Evolutionary conservation across 2,888 invertebrate species (phyloP).

Genomic region (Lasius platythorax): DNA sequence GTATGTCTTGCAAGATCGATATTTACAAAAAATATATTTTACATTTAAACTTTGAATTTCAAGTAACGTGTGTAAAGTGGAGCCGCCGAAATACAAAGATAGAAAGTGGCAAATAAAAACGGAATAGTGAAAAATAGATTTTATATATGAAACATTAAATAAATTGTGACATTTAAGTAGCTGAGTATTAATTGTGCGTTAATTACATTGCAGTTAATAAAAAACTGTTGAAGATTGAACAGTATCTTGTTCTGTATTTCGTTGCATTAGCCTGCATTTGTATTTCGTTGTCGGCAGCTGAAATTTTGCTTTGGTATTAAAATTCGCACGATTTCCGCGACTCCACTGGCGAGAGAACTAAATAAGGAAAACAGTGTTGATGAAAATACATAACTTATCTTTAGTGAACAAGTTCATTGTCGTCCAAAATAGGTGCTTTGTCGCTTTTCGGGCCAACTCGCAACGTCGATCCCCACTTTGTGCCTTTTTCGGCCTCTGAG

Average conservation of each 20-base stretch:
- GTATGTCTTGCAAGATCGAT: conserved; percentile 24
- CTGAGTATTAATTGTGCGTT: neutral
- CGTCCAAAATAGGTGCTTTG: conserved; percentile 69
- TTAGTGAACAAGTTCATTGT: conserved; percentile 67
- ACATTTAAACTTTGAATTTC: conserved; percentile 34
- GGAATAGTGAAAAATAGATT: neutral
- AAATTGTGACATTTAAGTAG: neutral
- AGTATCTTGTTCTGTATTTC: neutral
- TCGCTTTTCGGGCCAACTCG: conserved; percentile 79
- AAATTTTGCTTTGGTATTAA: conserved; percentile 12
- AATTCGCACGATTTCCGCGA: conserved; percentile 8
- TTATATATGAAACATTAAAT: neutral
- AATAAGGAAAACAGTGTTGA: conserved; percentile 27
- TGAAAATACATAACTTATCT: conserved; percentile 19
- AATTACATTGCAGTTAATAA: neutral
- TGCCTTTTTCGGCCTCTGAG: conserved; percentile 88
- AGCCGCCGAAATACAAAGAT: conserved; percentile 22
- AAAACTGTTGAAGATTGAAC: conserved; percentile 1
- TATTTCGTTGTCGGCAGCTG: conserved; percentile 19
- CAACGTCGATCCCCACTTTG: conserved; percentile 88
- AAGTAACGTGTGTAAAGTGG: conserved; percentile 6
- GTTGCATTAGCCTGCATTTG: neutral
- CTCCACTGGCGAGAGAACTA: neutral
- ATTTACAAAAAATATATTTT: conserved; percentile 61
- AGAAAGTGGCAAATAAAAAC: neutral